Percentiles rank a stretch among this genome's conserved stretches.
Evolutionary conservation across 2,888 invertebrate genomes (phyloP).

Genomic region (Stenchaetothrips biformis): DNA sequence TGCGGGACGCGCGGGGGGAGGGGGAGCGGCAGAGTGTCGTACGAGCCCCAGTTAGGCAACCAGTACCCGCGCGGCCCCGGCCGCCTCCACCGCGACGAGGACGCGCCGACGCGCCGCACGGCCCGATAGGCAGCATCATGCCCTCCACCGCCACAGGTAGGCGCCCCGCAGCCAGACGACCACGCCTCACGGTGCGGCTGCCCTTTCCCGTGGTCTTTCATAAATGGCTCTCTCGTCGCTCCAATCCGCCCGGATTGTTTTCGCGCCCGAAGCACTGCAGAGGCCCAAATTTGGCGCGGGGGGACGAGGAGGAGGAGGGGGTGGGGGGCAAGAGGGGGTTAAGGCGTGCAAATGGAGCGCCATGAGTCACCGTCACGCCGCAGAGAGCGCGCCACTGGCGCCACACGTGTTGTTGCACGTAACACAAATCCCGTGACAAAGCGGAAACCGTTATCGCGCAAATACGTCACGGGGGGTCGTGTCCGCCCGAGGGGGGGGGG

Average conservation of each 20-base stretch:
- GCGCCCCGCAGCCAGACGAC: no score
- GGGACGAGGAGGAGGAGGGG: background rate
- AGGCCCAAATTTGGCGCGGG: no score
- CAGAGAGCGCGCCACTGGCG: no score
- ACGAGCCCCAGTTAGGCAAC: background rate
- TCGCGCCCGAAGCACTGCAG: no score
- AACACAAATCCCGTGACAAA: background rate
- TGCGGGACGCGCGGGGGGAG: background rate
- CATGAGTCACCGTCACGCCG: background rate
- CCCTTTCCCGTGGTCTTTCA: no score
- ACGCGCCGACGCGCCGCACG: no score
- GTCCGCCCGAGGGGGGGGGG: background rate
- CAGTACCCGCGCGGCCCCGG: background rate
- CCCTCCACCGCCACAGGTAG: no score
- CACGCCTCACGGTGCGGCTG: no score
- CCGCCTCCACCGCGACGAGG: background rate
- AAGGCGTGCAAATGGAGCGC: background rate
- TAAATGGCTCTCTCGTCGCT: no score
- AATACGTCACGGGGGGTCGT: conserved; percentile 10
- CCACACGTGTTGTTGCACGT: no score
- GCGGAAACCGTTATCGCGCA: conserved; percentile 17
- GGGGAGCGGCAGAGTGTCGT: background rate
- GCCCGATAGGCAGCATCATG: background rate
- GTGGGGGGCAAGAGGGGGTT: background rate
- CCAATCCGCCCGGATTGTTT: no score